Conservation (phyloP, 2,888 invertebrate species). For the Amphimallon solstitiale region DNA sequence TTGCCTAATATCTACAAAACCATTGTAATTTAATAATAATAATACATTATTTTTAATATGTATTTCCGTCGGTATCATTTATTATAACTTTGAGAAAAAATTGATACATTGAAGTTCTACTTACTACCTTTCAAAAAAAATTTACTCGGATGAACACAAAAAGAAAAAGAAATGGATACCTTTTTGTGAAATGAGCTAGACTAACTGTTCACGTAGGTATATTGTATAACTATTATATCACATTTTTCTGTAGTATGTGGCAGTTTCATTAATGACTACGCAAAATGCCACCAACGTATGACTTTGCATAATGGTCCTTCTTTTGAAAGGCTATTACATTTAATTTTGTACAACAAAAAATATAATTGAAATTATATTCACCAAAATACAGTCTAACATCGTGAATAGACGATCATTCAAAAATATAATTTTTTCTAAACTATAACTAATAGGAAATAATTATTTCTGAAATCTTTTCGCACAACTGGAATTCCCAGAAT, state of each 20-base stretch:
- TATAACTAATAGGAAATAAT: background rate
- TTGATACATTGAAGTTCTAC: background rate
- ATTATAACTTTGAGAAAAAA: too few species aligned
- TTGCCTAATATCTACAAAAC: too few species aligned
- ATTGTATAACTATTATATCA: slow-evolving; percentile 1
- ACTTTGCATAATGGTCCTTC: slow-evolving; percentile 13
- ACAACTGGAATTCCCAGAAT: background rate
- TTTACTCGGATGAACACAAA: background rate
- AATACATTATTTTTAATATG: too few species aligned
- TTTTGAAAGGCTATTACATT: slow-evolving; percentile 2
- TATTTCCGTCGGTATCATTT: too few species aligned
- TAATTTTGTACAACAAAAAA: slow-evolving; percentile 17
- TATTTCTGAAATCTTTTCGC: background rate
- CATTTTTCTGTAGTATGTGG: slow-evolving; percentile 12
- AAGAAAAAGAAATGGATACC: background rate
- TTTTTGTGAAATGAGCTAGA: slow-evolving; percentile 7
- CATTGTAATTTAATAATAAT: too few species aligned
- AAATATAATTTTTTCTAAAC: background rate
- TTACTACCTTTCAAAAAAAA: background rate
- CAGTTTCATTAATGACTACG: slow-evolving; percentile 22
- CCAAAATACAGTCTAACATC: background rate
- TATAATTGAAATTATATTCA: slow-evolving; percentile 21
- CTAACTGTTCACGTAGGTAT: slow-evolving; percentile 20
- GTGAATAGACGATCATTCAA: background rate
- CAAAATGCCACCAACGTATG: slow-evolving; percentile 18